These are phyloP conservation scores for Anas flavirostris DNA, from an alignment of 2,797 vertebrate genomes.

Conservation along the genomic window DNA sequence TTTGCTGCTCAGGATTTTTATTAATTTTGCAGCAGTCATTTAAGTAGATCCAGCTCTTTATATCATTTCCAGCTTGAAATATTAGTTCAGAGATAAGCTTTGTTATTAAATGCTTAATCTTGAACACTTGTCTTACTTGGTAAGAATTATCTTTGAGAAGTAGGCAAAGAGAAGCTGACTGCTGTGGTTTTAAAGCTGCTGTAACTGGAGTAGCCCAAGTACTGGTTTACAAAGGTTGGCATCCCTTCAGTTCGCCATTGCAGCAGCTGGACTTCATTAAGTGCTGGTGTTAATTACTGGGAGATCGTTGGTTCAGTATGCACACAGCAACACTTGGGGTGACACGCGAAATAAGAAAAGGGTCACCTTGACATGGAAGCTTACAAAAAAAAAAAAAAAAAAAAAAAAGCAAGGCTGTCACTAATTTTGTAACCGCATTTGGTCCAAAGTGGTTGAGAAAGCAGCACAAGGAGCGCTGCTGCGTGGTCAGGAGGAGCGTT, in stretches of 20 bases:
- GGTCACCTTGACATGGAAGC: conserved; percentile 89
- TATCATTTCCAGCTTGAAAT: conserved; percentile 50
- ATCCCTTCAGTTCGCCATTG: conserved; percentile 83
- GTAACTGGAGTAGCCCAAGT: conserved; percentile 57
- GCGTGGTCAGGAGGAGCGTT: neutral
- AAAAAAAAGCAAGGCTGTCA: neutral
- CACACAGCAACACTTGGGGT: conserved; percentile 80
- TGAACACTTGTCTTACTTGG: conserved; percentile 57
- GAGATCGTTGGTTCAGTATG: conserved; percentile 84
- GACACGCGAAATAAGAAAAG: conserved; percentile 72
- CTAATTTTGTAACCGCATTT: neutral
- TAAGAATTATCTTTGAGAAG: conserved; percentile 51
- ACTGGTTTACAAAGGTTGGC: conserved; percentile 80
- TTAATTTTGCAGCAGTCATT: conserved; percentile 52
- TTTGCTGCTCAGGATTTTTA: conserved; percentile 42
- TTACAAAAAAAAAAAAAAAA: conserved; percentile 17
- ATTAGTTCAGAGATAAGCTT: conserved; percentile 61
- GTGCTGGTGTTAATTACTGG: conserved; percentile 94
- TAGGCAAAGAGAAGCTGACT: conserved; percentile 52
- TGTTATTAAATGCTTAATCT: conserved; percentile 66
- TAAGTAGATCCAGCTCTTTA: conserved; percentile 45
- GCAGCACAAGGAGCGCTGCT: neutral
- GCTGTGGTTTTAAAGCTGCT: conserved; percentile 43
- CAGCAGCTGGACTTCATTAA: conserved; percentile 99
- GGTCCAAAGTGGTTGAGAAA: neutral